phyloP scores from a whole-genome alignment of 2,113 vertebrate species.

The Catagonus wagneri region DNA sequence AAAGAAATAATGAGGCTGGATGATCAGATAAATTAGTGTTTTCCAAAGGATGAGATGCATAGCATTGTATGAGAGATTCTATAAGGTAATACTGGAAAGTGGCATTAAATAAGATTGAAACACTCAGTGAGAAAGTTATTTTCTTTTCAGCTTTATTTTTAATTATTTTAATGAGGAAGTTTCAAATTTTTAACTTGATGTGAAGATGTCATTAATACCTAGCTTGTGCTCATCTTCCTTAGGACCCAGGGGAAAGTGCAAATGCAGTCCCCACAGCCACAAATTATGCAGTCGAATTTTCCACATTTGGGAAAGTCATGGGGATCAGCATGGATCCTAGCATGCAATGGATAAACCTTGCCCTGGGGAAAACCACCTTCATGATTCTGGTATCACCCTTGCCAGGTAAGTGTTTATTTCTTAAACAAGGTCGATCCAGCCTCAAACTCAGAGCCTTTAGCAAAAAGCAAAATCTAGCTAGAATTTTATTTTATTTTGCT shows the following conservation, averaged over 20 bases:
- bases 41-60: background rate
- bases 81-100: background rate
- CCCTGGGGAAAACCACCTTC: background rate
- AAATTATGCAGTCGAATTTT: background rate
- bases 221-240: background rate
- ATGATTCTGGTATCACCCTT: background rate
- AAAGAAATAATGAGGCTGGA: background rate
- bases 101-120: constrained; percentile 39
- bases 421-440: background rate
- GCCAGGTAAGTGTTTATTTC: background rate
- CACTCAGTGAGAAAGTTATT: background rate
- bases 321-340: background rate
- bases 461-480: background rate
- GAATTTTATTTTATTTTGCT: constrained; percentile 39
- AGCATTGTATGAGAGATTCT: background rate
- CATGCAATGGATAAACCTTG: background rate
- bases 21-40: background rate
- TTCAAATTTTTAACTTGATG: constrained; percentile 1
- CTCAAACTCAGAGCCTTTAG: background rate
- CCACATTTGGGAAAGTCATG: background rate
- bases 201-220: background rate
- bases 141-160: background rate
- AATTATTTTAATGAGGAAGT: background rate
- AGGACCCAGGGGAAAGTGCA: background rate
- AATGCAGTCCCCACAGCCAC: background rate